Base-by-base conservation (phyloP, 2,113 vertebrate genomes). In the Reinhardtius hippoglossoides region DNA sequence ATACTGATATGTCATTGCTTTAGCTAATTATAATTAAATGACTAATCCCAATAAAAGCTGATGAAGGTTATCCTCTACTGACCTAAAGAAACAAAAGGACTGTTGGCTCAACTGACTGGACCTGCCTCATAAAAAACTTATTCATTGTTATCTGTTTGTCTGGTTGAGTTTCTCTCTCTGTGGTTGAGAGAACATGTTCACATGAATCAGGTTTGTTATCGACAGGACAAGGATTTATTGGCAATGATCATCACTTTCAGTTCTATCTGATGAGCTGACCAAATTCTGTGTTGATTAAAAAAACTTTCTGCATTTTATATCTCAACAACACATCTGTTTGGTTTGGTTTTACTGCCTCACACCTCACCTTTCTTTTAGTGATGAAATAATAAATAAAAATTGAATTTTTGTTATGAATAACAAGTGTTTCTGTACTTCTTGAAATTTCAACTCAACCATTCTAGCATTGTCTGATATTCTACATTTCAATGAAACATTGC, bases 61-160 rank as follows among this genome's bases (percentile, higher is more conserved):
- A 63, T 13, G 24, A 3, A 64, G 14, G 42, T 59, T 52, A 44
- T 48, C 5, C 60, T 7, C 10, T 13, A 4, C 21, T 40, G 63
- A 27, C 35, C n/a, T 52, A 58, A 58, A 62, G 56, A 57, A 76
- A 42, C 50, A 75, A 67, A 63, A 27, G 16, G 18, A 27, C 54
- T 48, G 2, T 20, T 0, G 20, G 0, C 40, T 42, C 40, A 37
- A 62, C 21, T 24, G 21, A 0, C 4, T 3, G 40, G 18, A 70
- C n/a, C 24, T 4, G 8, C 35, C 20, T 62, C 42, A 73, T 57
- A 44, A 44, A 67, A 23, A 14, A 74, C n/a, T 66, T 40, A 26
- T 52, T 68, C 24, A 4, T 15, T 44, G 20, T 27, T 2, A 24
- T 57, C 70, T 16, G 13, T 4, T 20, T 3, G 20, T 44, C 4